Conservation (phyloP, 2,113 vertebrate genomes). For the Centrocercus urophasianus region DNA sequence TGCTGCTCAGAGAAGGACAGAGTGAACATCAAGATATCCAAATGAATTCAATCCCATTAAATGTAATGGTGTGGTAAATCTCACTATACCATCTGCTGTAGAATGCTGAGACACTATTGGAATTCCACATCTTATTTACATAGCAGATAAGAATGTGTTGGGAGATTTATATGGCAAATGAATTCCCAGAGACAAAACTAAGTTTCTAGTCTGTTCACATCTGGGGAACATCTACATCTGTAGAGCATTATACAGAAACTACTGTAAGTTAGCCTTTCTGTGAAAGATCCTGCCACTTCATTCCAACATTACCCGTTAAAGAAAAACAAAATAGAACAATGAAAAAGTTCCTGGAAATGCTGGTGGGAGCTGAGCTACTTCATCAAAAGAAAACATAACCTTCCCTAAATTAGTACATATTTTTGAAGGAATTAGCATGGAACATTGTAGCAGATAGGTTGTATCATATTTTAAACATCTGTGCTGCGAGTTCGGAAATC, state of each 20-base stretch:
- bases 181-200: constrained; percentile 80
- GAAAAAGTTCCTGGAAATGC: constrained; percentile 1
- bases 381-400: constrained; percentile 47
- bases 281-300: constrained; percentile 50
- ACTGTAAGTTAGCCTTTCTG: constrained; percentile 67
- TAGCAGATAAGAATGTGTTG: constrained; percentile 84
- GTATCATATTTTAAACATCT: constrained; percentile 71
- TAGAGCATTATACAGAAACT: constrained; percentile 71
- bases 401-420: constrained; percentile 21
- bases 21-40: constrained; percentile 86
- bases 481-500: constrained; percentile 54
- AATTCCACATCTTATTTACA: constrained; percentile 89
- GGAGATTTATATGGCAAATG: constrained; percentile 82
- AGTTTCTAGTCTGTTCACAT: constrained; percentile 79
- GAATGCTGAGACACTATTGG: constrained; percentile 83
- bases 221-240: constrained; percentile 74
- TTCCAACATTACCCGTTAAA: constrained; percentile 58
- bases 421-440: constrained; percentile 29
- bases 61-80: constrained; percentile 90
- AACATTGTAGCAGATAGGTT: constrained; percentile 5
- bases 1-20: constrained; percentile 79
- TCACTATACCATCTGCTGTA: constrained; percentile 85
- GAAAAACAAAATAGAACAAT: not conserved
- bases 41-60: constrained; percentile 89
- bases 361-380: constrained; percentile 29